Conservation (phyloP, 2,888 invertebrate species). For the Papilio demoleus region DNA sequence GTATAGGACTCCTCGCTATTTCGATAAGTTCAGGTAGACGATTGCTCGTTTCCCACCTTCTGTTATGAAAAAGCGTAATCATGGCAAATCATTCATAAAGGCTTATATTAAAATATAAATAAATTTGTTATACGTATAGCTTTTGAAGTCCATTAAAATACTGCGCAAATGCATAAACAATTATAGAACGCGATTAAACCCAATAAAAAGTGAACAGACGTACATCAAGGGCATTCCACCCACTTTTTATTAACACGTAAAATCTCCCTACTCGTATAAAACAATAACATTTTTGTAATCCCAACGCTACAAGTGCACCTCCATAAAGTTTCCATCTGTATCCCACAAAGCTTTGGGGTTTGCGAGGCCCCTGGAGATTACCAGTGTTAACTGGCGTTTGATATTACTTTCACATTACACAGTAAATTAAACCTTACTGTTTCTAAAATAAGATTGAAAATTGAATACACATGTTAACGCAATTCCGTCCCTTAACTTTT, state of each 20-base stretch:
- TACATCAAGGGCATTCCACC: constrained; percentile 58
- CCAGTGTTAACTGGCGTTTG: constrained; percentile 68
- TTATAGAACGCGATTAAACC: constrained; percentile 59
- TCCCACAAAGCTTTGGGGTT: constrained; percentile 76
- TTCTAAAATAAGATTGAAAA: constrained; percentile 45
- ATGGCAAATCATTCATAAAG: no score
- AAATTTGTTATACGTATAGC: no score
- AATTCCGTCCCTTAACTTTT: constrained; percentile 52
- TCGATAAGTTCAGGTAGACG: no score
- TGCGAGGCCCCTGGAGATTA: constrained; percentile 66
- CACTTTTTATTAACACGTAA: constrained; percentile 80
- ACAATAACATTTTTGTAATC: constrained; percentile 81
- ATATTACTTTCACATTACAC: constrained; percentile 57
- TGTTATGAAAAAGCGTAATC: no score
- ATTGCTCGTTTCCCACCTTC: no score
- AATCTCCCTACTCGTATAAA: constrained; percentile 67
- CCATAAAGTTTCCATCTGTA: constrained; percentile 78
- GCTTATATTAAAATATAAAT: no score
- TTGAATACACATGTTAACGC: constrained; percentile 11
- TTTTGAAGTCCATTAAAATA: constrained; percentile 24
- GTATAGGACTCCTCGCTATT: no score
- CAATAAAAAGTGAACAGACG: constrained; percentile 56
- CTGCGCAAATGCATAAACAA: constrained; percentile 38
- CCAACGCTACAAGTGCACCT: constrained; percentile 75
- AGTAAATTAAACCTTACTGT: constrained; percentile 46